phyloP scores from a whole-genome alignment of 2,888 invertebrate species.

The Cactoblastis cactorum region DNA sequence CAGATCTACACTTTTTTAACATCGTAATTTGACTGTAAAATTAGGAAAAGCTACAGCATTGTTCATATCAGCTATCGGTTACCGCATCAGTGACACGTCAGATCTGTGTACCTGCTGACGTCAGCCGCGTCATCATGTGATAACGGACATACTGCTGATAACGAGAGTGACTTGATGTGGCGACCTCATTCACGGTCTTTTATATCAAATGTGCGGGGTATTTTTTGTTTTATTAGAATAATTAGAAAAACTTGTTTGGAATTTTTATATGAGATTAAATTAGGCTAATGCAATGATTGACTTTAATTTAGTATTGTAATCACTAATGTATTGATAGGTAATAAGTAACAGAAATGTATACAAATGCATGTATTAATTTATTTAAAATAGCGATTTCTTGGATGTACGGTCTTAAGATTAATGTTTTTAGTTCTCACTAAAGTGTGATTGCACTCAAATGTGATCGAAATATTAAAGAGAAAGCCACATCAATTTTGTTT shows the following conservation, averaged over 20 bases:
- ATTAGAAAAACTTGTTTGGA: no score
- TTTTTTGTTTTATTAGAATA: background rate
- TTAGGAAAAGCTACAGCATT: background rate
- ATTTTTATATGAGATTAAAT: no score
- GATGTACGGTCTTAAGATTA: background rate
- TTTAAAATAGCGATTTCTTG: background rate
- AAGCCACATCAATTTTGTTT: background rate
- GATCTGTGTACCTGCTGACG: background rate
- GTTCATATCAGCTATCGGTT: background rate
- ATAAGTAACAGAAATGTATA: no score
- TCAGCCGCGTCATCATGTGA: slow-evolving; percentile 7
- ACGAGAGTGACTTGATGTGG: background rate
- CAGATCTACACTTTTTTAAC: no score
- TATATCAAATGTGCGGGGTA: background rate
- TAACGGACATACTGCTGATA: background rate
- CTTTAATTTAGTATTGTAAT: no score
- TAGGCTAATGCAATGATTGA: no score
- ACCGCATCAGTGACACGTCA: slow-evolving; percentile 2
- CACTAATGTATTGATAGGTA: no score
- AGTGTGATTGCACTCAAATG: background rate
- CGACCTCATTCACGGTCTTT: background rate
- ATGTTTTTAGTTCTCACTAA: background rate
- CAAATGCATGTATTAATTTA: no score
- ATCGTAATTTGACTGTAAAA: no score
- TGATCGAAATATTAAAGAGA: background rate